These are phyloP conservation scores for Mus spicilegus DNA, from an alignment of 2,113 vertebrate genomes.

Conservation along the genomic window DNA sequence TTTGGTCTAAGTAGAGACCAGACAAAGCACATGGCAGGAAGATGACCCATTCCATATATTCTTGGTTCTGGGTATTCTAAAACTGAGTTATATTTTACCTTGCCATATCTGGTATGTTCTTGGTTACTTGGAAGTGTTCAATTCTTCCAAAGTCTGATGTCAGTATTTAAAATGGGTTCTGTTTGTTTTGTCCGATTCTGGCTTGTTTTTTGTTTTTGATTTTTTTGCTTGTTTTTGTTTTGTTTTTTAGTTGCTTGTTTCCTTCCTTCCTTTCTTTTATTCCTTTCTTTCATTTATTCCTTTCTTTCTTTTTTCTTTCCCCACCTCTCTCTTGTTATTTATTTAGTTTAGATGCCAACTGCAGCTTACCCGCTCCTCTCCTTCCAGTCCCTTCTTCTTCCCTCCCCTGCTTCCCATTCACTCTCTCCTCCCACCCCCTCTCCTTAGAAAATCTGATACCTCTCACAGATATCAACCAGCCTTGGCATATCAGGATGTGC, in stretches of 20 bases:
- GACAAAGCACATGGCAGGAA: background rate
- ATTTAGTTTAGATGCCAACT: too few relatives aligned
- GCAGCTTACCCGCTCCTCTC: too few relatives aligned
- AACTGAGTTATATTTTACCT: background rate
- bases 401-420: too few relatives aligned
- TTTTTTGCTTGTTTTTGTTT: background rate
- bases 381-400: too few relatives aligned
- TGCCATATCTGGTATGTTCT: background rate
- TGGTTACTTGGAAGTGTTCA: background rate
- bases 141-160: background rate
- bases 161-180: background rate
- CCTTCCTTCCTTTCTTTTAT: too few relatives aligned
- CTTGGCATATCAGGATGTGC: too few relatives aligned
- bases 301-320: too few relatives aligned
- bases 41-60: background rate
- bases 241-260: too few relatives aligned
- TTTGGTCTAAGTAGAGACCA: background rate
- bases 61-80: background rate
- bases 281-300: too few relatives aligned
- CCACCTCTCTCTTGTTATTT: too few relatives aligned
- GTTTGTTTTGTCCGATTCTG: background rate
- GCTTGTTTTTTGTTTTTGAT: background rate
- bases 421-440: accelerated
- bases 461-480: too few relatives aligned
- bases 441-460: too few relatives aligned